Evolutionary conservation across 2,888 invertebrate genomes (phyloP), one percentile per base, ranked within the genome.

Genomic region (Drosophila paramelanica): DNA sequence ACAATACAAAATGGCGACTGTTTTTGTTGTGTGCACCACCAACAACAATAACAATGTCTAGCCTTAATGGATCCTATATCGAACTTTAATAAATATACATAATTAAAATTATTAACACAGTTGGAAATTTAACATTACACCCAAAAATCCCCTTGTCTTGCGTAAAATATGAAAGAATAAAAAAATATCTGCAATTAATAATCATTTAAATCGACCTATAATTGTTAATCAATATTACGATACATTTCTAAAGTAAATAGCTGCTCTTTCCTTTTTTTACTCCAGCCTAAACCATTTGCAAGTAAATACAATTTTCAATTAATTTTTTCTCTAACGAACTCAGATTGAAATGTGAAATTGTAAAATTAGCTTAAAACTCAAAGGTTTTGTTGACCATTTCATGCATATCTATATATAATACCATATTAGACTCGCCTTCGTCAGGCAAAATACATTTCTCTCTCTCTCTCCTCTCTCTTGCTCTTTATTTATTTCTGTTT

Each of bases 1-100:
- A 62, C 68, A 58, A 67, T 60, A 45, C 47, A 66, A 59, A 66
- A 60, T 66, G 50, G 45, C 51, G 41, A 50, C 43, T 41, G 20
- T 38, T 33, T 68, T 39, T 41, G 33, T 25, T 55, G 41, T 33
- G 11, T 23, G 3, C 14, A 14, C 6, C 33, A 53, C 0, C 42
- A 23, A 10, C 41, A 5, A 7, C 31, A 33, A 20, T 8, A 43
- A 20, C 36, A 36, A 1, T 27, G 25, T 38, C 20, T 25, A n/a
- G 11, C 43, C 20, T 25, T 45, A 43, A 53, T 45, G 42, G 10
- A 41, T 33, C 33, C 47, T 11, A 13, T 11, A 11, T 3, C 1
- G 7, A 45, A n/a, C 33, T n/a, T 17, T 13, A 42, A 42, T n/a
- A 5, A 5, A 20, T 27, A 6, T 51, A 2, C 36, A 36, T 36